These are phyloP conservation scores for Rotaria macrura DNA, from an alignment of 2,888 invertebrate genomes.

Conservation along the genomic window DNA sequence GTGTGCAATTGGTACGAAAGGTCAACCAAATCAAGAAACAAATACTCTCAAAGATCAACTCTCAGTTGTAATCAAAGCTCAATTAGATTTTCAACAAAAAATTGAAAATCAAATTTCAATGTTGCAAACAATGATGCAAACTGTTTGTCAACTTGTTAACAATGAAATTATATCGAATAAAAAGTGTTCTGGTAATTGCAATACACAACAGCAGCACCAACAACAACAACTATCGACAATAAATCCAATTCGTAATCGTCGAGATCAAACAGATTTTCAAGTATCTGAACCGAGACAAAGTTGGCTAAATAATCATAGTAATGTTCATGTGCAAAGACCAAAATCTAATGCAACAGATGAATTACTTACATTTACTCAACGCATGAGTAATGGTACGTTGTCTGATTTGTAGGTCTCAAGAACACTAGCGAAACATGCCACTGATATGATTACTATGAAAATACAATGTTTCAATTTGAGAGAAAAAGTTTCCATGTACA, in stretches of 20 bases:
- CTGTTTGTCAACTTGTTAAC: neutral
- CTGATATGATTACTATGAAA: too few species aligned
- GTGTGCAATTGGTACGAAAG: too few species aligned
- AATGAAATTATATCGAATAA: neutral
- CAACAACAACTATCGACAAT: too few species aligned
- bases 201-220: too few species aligned
- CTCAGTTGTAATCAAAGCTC: neutral
- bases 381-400: neutral
- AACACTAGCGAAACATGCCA: too few species aligned
- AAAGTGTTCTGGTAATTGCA: neutral
- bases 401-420: neutral
- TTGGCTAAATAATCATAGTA: neutral
- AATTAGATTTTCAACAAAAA: conserved; percentile 20
- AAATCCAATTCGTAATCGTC: too few species aligned
- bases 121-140: conserved; percentile 18
- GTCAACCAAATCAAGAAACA: neutral
- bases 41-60: neutral
- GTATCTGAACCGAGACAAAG: neutral
- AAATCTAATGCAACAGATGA: neutral
- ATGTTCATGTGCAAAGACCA: neutral
- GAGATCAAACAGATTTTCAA: neutral
- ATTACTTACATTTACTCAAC: neutral
- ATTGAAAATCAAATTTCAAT: conserved; percentile 10
- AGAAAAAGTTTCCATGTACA: too few species aligned
- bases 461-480: too few species aligned